Percentiles rank a stretch among this genome's conserved stretches.
phyloP scores from a whole-genome alignment of 2,888 invertebrate species.

The Pycnomerus fuliginosus region DNA sequence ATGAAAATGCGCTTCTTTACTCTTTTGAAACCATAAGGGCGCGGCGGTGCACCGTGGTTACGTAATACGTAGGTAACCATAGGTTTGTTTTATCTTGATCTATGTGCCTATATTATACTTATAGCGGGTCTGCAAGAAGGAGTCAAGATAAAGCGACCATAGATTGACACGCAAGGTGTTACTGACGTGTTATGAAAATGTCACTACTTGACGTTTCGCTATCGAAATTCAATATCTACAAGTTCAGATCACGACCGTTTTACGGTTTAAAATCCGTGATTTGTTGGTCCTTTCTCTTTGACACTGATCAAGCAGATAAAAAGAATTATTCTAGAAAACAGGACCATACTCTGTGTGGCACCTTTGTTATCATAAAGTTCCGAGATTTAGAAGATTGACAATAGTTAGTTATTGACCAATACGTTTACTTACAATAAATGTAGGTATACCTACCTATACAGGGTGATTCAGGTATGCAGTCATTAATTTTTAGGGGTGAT shows the following conservation, averaged over 20 bases:
- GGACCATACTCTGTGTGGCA: no score
- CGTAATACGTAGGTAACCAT: no score
- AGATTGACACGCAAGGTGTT: slow-evolving; percentile 15
- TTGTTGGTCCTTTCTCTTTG: neutral
- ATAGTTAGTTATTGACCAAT: no score
- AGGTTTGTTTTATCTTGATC: no score
- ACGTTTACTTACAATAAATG: no score
- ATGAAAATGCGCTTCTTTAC: neutral
- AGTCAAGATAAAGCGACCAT: slow-evolving; percentile 1
- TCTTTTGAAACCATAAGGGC: neutral
- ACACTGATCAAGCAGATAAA: neutral
- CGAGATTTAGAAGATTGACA: no score
- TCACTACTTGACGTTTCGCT: slow-evolving; percentile 14
- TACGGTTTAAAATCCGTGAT: neutral
- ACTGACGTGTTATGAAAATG: slow-evolving; percentile 5
- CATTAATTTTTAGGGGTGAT: no score
- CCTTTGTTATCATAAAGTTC: no score
- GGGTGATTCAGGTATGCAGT: no score
- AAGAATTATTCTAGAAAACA: neutral
- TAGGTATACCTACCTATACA: no score
- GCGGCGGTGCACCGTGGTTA: neutral
- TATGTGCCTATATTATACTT: no score
- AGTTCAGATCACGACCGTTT: neutral
- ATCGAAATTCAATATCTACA: slow-evolving; percentile 9
- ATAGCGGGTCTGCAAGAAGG: no score